Base-by-base conservation (phyloP, 2,888 invertebrate genomes). In the Euzetes globulus region DNA sequence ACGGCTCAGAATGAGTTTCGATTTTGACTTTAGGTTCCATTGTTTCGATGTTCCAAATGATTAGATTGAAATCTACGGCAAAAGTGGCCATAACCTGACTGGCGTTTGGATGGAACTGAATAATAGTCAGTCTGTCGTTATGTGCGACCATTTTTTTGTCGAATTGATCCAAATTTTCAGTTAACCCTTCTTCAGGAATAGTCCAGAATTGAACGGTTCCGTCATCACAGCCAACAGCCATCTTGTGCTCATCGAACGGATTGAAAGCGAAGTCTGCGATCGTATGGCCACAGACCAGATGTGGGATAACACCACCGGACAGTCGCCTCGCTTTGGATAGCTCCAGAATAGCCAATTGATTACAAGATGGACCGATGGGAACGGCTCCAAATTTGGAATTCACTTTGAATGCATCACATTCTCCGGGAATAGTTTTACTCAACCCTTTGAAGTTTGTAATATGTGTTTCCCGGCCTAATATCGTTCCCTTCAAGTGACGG, bases 211-310 rank as follows among this genome's bases (percentile, higher is more conserved):
- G 87, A 33, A 94, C 87, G 77, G 87, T 86, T 1, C 94, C 95
- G 82, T 94, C 93, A 80, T 95, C 96, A 80, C 93, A 93, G 37
- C 88, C 88, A 58, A 93, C 92, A 58, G 92, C 89, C 76, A 97
- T 86, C 72, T 90, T 86, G 72, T 86, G 86, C 78, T 88, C 86
- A 82, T 92, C 87, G 83, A 95, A 95, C 0, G 96, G 96, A 86
- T 96, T 94, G 91, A 93, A 97, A 75, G 89, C 88, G 84, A 96
- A 93, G 84, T 97, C 97, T 87, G 91, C 90, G 50, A 94, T 88
- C 79, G 89, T 90, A 79, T 89, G 90, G 73, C 93, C 91, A 83
- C 96, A 94, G 76, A 95, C 90, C 79, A 97, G 84, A n/a, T 92
- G 91, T 47, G 92, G 91, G 79, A 88, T 89, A 33, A 90, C 91